Evolutionary conservation across 2,113 vertebrate species (phyloP).

Genomic region (Ictalurus punctatus): DNA sequence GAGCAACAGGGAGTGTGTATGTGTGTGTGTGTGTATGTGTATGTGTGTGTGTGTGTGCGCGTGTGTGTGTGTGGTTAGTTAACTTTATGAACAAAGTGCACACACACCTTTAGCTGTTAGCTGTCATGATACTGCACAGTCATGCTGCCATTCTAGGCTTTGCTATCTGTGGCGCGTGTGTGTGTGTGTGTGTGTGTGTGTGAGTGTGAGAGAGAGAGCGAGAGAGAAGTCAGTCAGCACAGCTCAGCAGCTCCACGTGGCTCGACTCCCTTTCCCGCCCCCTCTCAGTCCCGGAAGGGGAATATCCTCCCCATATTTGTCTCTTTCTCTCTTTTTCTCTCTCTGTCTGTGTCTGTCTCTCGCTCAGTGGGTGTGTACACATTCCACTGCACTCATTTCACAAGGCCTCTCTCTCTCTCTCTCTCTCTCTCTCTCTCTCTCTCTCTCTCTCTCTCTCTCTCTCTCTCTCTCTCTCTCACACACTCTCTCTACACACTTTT

Average conservation of each 20-base stretch:
- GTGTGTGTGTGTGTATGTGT: slow-evolving; percentile 16
- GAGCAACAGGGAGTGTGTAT: slow-evolving; percentile 2
- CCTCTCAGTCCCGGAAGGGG: slow-evolving; percentile 44
- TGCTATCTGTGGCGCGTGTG: slow-evolving; percentile 2
- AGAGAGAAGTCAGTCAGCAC: slow-evolving; percentile 34
- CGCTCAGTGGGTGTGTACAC: slow-evolving; percentile 69
- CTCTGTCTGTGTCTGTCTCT: slow-evolving; percentile 62
- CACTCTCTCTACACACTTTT: slow-evolving; percentile 27
- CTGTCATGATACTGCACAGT: background rate
- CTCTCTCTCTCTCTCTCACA: no score
- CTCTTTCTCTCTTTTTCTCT: slow-evolving; percentile 11
- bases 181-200: background rate
- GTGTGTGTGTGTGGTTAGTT: background rate
- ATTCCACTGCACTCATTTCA: slow-evolving; percentile 74
- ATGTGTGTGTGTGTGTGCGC: slow-evolving; percentile 14
- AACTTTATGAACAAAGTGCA: background rate
- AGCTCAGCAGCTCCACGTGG: slow-evolving; percentile 53
- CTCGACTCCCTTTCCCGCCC: slow-evolving; percentile 53
- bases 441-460: no score
- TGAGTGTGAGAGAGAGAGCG: background rate
- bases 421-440: background rate
- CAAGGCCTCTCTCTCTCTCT: slow-evolving; percentile 62
- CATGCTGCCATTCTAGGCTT: slow-evolving; percentile 2
- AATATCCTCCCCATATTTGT: background rate
- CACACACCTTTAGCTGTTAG: background rate